Base-by-base conservation (phyloP, 2,888 invertebrate species). In the Drosophila affinis region DNA sequence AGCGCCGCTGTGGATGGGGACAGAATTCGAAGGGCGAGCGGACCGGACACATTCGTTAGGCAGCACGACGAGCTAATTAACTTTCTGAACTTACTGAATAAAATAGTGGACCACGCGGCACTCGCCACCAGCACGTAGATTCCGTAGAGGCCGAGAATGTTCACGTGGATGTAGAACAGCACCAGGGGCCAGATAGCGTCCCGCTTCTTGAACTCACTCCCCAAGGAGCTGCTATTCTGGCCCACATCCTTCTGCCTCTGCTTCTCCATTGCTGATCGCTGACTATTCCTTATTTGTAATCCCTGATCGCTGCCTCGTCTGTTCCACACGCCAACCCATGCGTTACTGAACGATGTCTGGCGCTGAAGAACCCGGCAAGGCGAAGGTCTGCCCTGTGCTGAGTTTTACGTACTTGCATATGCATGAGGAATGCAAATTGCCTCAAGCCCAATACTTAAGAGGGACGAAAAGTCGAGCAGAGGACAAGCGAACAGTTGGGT, bases 101-200 rank as follows among this genome's bases (percentile, higher is more conserved):
- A 72, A 34, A 94, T 90, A 0, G 96, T 96, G 62, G 94, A 81
- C 90, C 95, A 93, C 86, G 94, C 93, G 5, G 95, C 94, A 75
- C 94, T 93, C 24, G 93, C 93, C 63, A 95, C 90, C 24, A 94
- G 78, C 3, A 95, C 91, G 90, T 94, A 94, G 12, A 95, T 67
- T 17, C 95, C 95, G 82, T 95, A 95, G 0, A 95, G 55, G 0
- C 95, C 95, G 2, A 96, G 93, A 1, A 95, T 93, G 81, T 96
- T 95, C 5, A 96, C 91, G 91, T 97, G 95, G 65, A 97, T 94
- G 89, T 95, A 95, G 90, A 95, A 94, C 0, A 97, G 93, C 0
- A 97, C 96, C 17, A 93, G 93, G 0, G 95, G 93, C 97, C 97
- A 97, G 85, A 95, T 93, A 0, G 94, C 94, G 72, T 96, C 96